Evolutionary conservation across 2,797 vertebrate species (phyloP), one percentile per base, ranked within the genome.

Genomic region (Chelmon rostratus): DNA sequence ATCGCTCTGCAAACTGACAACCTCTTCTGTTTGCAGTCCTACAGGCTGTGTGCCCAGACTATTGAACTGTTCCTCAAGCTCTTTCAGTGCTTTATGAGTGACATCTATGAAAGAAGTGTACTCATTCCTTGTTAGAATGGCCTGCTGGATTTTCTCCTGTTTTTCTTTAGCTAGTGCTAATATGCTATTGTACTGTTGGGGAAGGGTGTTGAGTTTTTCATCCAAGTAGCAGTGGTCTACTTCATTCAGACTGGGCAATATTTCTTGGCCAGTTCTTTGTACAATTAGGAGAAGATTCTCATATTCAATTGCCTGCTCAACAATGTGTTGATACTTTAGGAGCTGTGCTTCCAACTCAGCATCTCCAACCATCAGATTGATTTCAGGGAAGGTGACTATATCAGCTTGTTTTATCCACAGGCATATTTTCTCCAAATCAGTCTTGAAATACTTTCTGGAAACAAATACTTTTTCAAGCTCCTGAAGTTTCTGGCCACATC

Each of bases 321-420:
- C 92, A 76, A 99, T 95, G 78, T 96, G 96, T 28, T 98, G 96
- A 88, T 99, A 99, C 83, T 97, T 98, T 35, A 94, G 87, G 25
- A 98, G 83, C 67, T 98, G 97, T 0, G 86, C 86, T 8, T 97
- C 95, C n/a, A 99, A 89, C 64, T 98, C 97, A 16, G 91, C 62
- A 18, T 94, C 92, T 58, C 92, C 93, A 10, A 96, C 96, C 96
- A 98, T 98, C 28, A 99, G 94, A 89, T 96, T 99, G 83, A 99
- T 96, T 90, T 99, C 96, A 18, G 98, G 97, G 85, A 99, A 99
- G 0, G 97, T 99, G 66, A 98, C 81, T 6, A 97, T 97, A 82
- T 99, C 98, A 16, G 97, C 96, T 86, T 99, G 97, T 76, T 98
- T 98, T 47, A 99, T 83, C 98, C 98, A 99, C 66, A 97, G 96